Conservation (phyloP, 2,113 vertebrate genomes). For the Sebastes fasciatus region DNA sequence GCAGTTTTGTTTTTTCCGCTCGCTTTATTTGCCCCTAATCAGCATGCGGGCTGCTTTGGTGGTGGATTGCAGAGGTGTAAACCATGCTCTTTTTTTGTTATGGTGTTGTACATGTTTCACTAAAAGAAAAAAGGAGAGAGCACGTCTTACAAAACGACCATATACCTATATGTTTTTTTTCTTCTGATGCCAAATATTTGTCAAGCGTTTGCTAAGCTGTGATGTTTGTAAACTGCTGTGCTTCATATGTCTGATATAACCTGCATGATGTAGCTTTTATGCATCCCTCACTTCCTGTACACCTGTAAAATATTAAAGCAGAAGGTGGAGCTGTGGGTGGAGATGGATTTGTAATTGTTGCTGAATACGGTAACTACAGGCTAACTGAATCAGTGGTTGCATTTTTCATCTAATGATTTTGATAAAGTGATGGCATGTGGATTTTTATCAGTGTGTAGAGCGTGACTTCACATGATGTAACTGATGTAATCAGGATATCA, state of each 20-base stretch:
- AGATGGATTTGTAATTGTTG: conserved; percentile 21
- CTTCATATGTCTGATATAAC: conserved; percentile 25
- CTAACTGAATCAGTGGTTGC: background rate
- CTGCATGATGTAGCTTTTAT: conserved; percentile 1
- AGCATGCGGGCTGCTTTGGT: conserved; percentile 77
- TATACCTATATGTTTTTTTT: conserved; percentile 63
- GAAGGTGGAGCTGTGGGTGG: conserved; percentile 37
- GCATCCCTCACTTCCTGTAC: conserved; percentile 33
- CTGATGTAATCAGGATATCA: conserved; percentile 49
- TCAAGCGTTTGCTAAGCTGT: conserved; percentile 49
- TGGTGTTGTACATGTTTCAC: conserved; percentile 53
- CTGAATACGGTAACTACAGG: background rate
- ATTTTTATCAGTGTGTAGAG: conserved; percentile 11
- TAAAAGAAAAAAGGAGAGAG: conserved; percentile 32
- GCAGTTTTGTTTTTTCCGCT: conserved; percentile 77
- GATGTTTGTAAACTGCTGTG: conserved; percentile 58
- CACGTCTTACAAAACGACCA: conserved; percentile 57
- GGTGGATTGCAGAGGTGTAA: conserved; percentile 77
- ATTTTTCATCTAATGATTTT: conserved; percentile 16
- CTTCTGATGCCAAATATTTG: conserved; percentile 73
- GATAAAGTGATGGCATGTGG: conserved; percentile 31
- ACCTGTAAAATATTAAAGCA: conserved; percentile 56
- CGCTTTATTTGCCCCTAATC: conserved; percentile 79
- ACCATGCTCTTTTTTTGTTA: conserved; percentile 62
- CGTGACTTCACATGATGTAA: conserved; percentile 45